phyloP scores from a whole-genome alignment of 2,113 vertebrate species.

The Bubalus kerabau region DNA sequence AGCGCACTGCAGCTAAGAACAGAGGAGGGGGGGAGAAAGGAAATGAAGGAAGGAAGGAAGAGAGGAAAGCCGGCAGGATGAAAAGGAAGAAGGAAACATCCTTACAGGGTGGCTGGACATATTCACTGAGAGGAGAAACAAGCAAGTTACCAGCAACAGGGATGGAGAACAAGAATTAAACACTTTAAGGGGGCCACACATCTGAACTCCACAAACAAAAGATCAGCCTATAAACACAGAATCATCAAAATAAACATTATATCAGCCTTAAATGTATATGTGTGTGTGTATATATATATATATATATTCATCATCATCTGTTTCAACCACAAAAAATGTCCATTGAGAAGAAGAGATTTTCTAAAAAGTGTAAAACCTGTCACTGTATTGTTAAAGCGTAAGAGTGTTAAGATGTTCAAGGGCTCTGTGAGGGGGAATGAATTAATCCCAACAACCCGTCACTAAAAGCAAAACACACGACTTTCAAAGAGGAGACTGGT shows the following conservation, averaged over 20 bases:
- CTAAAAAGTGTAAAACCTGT: neutral
- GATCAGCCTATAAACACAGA: neutral
- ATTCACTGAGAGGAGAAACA: neutral
- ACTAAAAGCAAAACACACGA: neutral
- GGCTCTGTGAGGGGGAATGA: neutral
- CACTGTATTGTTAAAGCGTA: neutral
- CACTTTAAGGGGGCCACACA: neutral
- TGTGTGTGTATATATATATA: neutral
- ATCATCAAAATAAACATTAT: neutral
- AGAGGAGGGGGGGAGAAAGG: neutral
- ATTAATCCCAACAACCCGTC: neutral
- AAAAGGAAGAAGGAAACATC: neutral
- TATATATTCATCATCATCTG: neutral
- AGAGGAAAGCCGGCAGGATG: fast-evolving
- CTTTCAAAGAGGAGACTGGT: slow-evolving; percentile 18
- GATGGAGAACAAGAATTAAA: neutral
- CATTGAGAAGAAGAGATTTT: neutral
- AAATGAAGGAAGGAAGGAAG: too few species aligned
- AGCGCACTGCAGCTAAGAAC: fast-evolving
- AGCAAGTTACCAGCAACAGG: neutral
- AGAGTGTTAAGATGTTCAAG: neutral
- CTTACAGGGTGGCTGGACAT: neutral
- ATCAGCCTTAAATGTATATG: neutral
- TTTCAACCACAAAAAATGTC: neutral
- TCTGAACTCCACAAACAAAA: neutral